Evolutionary conservation across 2,888 invertebrate species (phyloP), one percentile per base, ranked within the genome.

Genomic region (Xestia sexstrigata): DNA sequence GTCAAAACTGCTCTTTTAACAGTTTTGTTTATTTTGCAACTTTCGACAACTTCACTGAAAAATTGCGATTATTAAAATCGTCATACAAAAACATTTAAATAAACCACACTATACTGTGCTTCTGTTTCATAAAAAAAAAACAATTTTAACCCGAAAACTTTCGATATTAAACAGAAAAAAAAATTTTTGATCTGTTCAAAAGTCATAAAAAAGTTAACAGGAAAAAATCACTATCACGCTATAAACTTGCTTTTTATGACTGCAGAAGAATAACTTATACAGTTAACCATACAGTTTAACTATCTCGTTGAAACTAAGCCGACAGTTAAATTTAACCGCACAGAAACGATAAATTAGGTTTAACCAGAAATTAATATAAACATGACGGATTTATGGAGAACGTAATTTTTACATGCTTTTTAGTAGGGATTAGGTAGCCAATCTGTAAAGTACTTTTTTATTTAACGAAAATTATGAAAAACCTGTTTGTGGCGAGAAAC

Each of bases 301-400:
- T 86, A 85, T 82, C 69, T 70, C 49, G 78, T 68, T 79, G 88
- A 88, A 81, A 70, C 69, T 83, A 86, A 89, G 75, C 89, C 81
- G 79, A 78, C 74, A 74, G 87, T 89, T 88, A 88, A 88, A 81
- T 78, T 88, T 86, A 84, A 88, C 82, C 87, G 60, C 86, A 71
- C 67, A n/a, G 26, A 75, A 71, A 60, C 81, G 74, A 89, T 88
- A 87, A 86, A 84, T 89, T 72, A 81, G 89, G 77, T 78, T 83
- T 81, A 83, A 88, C 75, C 42, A 78, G 70, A 82, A 77, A 88
- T 85, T 89, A 88, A 83, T 85, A 78, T 42, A 55, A 45, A 71
- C 68, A 78, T 70, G 78, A 73, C 66, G 45, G 79, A 78, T 88
- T 82, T 80, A 85, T 74, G 63, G 55, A 47, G 15, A 47, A 11